Evolutionary conservation across 2,797 vertebrate genomes (phyloP), one percentile per base, ranked within the genome.

Genomic region (Saxicola maurus): DNA sequence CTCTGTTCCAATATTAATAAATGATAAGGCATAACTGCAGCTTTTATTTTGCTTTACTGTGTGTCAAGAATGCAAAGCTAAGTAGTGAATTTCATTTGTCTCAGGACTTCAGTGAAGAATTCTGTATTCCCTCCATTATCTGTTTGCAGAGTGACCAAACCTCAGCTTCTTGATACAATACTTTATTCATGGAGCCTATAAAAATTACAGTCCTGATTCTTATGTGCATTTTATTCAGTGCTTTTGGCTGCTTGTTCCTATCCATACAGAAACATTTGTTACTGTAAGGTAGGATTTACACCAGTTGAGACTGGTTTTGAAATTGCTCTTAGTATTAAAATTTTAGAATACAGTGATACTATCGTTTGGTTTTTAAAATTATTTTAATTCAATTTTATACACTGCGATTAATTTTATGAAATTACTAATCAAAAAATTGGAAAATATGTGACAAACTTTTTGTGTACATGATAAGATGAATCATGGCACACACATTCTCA

Each of bases 1-100:
- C 40, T 86, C 51, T 76, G 35, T 87, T 86, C 42, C 91, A 72
- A 42, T 89, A 78, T 75, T 91, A 94, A 91, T 81, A 66, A 69
- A 78, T 69, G 85, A 59, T 81, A 92, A 89, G 30, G 12, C 33
- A 18, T 68, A 68, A 71, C 31, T 57, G 31, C 49, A 77, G 68
- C 53, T 93, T 93, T 89, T 80, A 56, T 93, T 92, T 81, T 91
- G 28, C 49, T 72, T 83, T 55, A 28, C 23, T 53, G 6, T 53
- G 14, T 75, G 31, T 82, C 45, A 89, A 78, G 52, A 91, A 69
- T 79, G 56, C 62, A 59, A 33, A 89, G 82, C 59, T 27, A 52
- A 48, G 13, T 59, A 42, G 52, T 27, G 25, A 89, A 23, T 31
- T 20, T 80, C 3, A 48, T 73, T 85, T 85, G 13, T 69, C 52